These are phyloP conservation scores for Chrysotoxum bicinctum DNA, from an alignment of 2,888 invertebrate genomes.

Conservation along the genomic window DNA sequence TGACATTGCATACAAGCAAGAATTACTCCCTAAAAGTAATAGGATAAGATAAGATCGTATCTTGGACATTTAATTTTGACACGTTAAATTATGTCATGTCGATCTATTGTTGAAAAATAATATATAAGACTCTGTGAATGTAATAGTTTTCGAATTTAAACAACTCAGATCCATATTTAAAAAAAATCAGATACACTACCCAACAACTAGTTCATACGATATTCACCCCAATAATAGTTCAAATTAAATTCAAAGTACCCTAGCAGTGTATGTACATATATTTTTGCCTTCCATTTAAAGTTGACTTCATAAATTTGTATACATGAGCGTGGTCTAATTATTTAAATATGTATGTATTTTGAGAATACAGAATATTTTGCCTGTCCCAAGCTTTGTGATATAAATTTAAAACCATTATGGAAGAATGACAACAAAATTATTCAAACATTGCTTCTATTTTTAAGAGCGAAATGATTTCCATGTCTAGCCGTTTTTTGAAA, in stretches of 20 bases:
- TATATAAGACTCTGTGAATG: too few relatives aligned
- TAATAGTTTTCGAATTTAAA: too few relatives aligned
- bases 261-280: not conserved
- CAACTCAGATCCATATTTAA: too few relatives aligned
- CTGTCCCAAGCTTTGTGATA: not conserved
- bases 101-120: too few relatives aligned
- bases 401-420: not conserved
- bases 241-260: not conserved
- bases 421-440: not conserved
- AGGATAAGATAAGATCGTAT: too few relatives aligned
- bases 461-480: conserved; percentile 11
- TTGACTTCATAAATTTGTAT: not conserved
- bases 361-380: not conserved
- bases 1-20: too few relatives aligned
- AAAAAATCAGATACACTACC: too few relatives aligned
- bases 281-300: not conserved
- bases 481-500: not conserved
- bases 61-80: too few relatives aligned
- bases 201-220: too few relatives aligned
- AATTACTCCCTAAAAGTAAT: too few relatives aligned
- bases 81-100: too few relatives aligned
- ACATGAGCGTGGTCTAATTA: not conserved
- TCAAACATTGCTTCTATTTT: not conserved
- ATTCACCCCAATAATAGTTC: too few relatives aligned
- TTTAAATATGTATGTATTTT: not conserved